Percentiles rank a stretch among this genome's conserved stretches.
Conservation (phyloP, 2,113 vertebrate species). For the Notarius lentiginosus region DNA sequence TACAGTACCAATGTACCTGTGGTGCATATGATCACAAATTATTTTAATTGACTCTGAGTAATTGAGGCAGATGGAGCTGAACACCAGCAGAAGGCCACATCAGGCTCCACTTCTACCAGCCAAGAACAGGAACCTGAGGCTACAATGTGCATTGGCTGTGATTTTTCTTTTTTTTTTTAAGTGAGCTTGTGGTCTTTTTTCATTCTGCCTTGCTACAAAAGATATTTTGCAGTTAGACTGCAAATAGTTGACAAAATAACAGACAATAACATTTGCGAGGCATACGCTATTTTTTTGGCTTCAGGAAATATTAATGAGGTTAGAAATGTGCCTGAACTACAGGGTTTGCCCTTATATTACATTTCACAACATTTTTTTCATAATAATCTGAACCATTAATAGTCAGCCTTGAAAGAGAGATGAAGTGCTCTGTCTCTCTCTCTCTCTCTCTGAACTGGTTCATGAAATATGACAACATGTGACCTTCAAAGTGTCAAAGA, state of each 20-base stretch:
- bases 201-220: neutral
- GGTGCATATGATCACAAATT: neutral
- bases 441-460: constrained; percentile 43
- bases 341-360: neutral
- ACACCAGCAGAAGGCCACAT: neutral
- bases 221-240: neutral
- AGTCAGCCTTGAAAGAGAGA: neutral
- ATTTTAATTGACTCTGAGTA: neutral
- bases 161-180: neutral
- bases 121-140: neutral
- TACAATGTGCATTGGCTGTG: neutral
- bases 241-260: constrained; percentile 4
- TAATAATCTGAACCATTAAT: neutral
- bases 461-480: constrained; percentile 58
- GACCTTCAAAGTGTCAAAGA: constrained; percentile 54
- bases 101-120: neutral
- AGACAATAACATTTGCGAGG: constrained; percentile 12
- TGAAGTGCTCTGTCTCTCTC: constrained; percentile 31
- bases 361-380: neutral
- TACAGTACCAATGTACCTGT: neutral
- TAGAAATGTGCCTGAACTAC: constrained; percentile 11
- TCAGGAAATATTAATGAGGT: constrained; percentile 29
- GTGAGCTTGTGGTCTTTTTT: neutral
- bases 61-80: neutral
- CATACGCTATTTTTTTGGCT: neutral